Evolutionary conservation across 1,140 invertebrate species (phyloP), one percentile per base, ranked within the genome.

Genomic region (Sminthurides bifidus): DNA sequence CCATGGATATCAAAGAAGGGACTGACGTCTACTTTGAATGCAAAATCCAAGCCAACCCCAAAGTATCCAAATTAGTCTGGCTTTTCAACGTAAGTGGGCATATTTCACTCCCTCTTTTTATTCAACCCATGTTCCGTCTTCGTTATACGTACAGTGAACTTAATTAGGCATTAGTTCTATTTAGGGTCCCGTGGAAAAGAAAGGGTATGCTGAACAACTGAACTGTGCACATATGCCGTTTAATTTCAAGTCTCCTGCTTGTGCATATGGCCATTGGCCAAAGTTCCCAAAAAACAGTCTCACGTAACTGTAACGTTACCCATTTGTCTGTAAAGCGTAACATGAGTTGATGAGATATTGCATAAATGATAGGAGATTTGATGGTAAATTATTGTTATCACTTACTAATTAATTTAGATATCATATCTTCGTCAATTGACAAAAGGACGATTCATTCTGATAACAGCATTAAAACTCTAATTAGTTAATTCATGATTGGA

Each of bases 21-120:
- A 88, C 91, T 66, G 89, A 92, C 70, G 86, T 92, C 40, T 92
- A 91, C 73, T 91, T 92, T 72, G 87, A 92, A 72, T 92, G 88
- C 72, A 84, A 87, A 74, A 87, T 92, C 57, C 78, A 79, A 65
- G 85, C 88, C 52, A 91, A 91, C 76, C 88, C 88, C 19, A 80
- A 81, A 56, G 85, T 82, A 70, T 80, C 83, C 61, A 84, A 85
- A 67, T 81, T 93, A 45, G 81, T 82, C 33, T 92, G 89, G 89
- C 76, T 84, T 56, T 85, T 88, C 70, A 81, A 89, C 66, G 84
- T 85, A 72, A 82, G 85, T 82, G 40, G 19, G 26, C 46, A 19
- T 17, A 30, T 23, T 33, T 37, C 31, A n/a, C n/a, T 31, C 30
- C 33, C 5, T 48, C 17, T 27, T 38, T 51, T 44, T 27, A 35